These are phyloP conservation scores for Spatulosminthurus flaviceps DNA, from an alignment of 2,888 invertebrate species.

Conservation along the genomic window DNA sequence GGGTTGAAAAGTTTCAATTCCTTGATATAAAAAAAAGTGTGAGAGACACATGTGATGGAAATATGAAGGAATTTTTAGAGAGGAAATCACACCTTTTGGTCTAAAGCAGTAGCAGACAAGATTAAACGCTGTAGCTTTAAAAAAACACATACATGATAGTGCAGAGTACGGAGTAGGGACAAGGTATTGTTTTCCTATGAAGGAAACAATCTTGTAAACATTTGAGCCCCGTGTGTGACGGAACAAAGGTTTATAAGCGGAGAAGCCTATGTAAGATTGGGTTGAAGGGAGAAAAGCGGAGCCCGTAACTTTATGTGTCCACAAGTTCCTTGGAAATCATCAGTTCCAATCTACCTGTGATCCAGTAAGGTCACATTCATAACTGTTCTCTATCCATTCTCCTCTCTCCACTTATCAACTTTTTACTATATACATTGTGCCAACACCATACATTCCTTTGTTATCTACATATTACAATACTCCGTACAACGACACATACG, in stretches of 20 bases:
- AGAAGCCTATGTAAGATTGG: neutral
- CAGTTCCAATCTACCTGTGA: slow-evolving; percentile 30
- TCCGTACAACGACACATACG: neutral
- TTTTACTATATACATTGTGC: neutral
- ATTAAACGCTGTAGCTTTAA: no score
- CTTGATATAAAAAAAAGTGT: neutral
- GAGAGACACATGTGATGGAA: neutral
- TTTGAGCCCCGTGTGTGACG: neutral
- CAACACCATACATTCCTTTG: neutral
- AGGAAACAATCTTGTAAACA: slow-evolving; percentile 23
- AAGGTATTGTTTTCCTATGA: neutral
- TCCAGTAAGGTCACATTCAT: slow-evolving; percentile 20
- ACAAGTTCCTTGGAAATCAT: slow-evolving; percentile 23
- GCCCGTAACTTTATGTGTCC: slow-evolving; percentile 11
- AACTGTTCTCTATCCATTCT: slow-evolving; percentile 5
- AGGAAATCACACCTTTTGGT: neutral
- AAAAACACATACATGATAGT: no score
- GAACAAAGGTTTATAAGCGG: neutral
- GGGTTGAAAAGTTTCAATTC: neutral
- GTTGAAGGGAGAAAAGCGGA: neutral
- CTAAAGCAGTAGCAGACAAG: neutral
- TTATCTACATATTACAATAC: neutral
- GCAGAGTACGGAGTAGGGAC: no score
- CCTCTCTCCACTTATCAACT: neutral
- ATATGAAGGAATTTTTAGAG: slow-evolving; percentile 7